A percentile compares a stretch with the other conserved stretches of the same genome.
phyloP scores from a whole-genome alignment of 1,140 invertebrate species.

The Drosophila fuyamai region DNA sequence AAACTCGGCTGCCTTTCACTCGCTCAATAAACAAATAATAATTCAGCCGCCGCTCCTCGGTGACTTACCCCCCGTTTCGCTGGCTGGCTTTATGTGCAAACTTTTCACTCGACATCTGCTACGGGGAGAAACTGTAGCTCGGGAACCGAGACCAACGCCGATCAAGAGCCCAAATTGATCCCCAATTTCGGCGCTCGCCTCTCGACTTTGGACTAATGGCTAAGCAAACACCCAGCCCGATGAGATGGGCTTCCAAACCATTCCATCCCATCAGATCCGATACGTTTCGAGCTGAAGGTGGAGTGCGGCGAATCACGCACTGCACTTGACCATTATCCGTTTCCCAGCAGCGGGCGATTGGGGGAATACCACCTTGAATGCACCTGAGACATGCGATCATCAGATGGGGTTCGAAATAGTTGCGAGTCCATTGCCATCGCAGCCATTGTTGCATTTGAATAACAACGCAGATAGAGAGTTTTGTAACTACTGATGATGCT shows the following conservation, averaged over 20 bases:
- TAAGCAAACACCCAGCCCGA: slow-evolving; percentile 33
- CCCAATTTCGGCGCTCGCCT: slow-evolving; percentile 23
- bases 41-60: slow-evolving; percentile 19
- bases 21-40: slow-evolving; percentile 69
- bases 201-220: slow-evolving; percentile 43
- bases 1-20: slow-evolving; percentile 70
- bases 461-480: slow-evolving; percentile 23
- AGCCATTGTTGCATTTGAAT: slow-evolving; percentile 47
- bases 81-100: slow-evolving; percentile 56
- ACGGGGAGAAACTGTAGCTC: slow-evolving; percentile 28
- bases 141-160: slow-evolving; percentile 30
- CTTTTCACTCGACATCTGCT: slow-evolving; percentile 40
- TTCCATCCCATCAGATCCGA: background rate
- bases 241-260: background rate
- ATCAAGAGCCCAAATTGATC: slow-evolving; percentile 43
- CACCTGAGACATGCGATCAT: slow-evolving; percentile 50
- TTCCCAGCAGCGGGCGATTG: slow-evolving; percentile 13
- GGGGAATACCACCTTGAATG: slow-evolving; percentile 37
- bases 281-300: slow-evolving; percentile 9
- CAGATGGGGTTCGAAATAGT: slow-evolving; percentile 17
- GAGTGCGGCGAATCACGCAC: slow-evolving; percentile 47
- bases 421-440: slow-evolving; percentile 42
- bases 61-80: slow-evolving; percentile 38
- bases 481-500: slow-evolving; percentile 11
- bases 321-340: slow-evolving; percentile 50